Percentiles rank a stretch among this genome's conserved stretches.
Conservation (phyloP, 2,888 invertebrate genomes). For the Ligdia adustata region DNA sequence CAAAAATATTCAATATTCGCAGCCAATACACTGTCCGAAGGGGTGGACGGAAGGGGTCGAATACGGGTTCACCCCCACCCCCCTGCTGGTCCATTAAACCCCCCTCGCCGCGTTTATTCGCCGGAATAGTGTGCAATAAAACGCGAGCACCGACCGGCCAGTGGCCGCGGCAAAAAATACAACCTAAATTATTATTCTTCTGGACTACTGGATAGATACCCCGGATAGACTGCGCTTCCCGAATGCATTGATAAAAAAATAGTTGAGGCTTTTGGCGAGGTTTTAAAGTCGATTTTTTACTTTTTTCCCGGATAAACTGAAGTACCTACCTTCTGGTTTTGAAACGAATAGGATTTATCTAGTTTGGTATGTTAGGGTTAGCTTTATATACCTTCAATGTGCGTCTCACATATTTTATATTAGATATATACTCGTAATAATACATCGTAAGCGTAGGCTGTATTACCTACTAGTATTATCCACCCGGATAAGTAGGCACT, state of each 20-base stretch:
- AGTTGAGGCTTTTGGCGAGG: conserved; percentile 39
- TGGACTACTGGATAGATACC: conserved; percentile 49
- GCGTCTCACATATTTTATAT: too few species aligned
- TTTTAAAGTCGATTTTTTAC: conserved; percentile 49
- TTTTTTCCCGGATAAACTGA: too few species aligned
- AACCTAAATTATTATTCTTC: conserved; percentile 73
- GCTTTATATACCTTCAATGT: too few species aligned
- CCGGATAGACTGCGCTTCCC: conserved; percentile 38
- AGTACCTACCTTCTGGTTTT: too few species aligned
- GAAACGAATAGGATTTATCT: neutral
- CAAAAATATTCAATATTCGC: conserved; percentile 78
- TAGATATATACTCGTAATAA: too few species aligned
- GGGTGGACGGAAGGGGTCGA: conserved; percentile 37
- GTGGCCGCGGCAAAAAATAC: conserved; percentile 74
- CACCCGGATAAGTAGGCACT: too few species aligned
- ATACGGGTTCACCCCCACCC: conserved; percentile 36
- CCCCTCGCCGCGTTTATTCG: conserved; percentile 71
- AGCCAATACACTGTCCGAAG: conserved; percentile 60
- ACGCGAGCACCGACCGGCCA: conserved; percentile 69
- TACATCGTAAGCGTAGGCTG: too few species aligned
- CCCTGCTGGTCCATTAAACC: conserved; percentile 68
- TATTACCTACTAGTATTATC: too few species aligned
- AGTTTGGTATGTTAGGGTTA: too few species aligned
- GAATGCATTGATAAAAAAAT: conserved; percentile 33
- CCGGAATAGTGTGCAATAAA: conserved; percentile 81